Evolutionary conservation across 2,113 vertebrate genomes (phyloP), one percentile per base, ranked within the genome.

Genomic region (Amazona guildingii): DNA sequence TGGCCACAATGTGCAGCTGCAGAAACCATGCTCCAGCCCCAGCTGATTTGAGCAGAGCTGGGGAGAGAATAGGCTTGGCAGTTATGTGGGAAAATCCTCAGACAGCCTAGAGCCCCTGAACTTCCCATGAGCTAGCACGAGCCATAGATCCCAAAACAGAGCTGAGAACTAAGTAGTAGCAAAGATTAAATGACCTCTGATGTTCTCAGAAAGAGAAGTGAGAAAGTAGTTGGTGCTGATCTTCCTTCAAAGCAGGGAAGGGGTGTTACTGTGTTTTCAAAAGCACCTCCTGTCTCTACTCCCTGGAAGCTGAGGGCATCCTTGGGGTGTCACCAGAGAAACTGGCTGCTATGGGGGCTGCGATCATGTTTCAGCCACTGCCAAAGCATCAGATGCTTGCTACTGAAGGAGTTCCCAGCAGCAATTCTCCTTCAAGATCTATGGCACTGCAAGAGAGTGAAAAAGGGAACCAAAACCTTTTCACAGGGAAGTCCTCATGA

Each of bases 391-490:
- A 62, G 15, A 25, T 61, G 6, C 39, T 29, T 68, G 57, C 18
- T 64, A 76, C 21, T 1, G 9, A 78, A 94, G 72, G 24, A 70
- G 11, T 4, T 86, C 51, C 72, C 75, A 51, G 18, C 0, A 0
- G 31, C 41, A 92, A 55, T 84, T 83, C 66, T 90, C 31, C 52
- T 92, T 86, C 1, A 6, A 18, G 1, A 67, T 27, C 37, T 79
- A 29, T 33, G 35, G 44, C 24, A 51, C 55, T 74, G 49, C 28
- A 64, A 55, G 14, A 77, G 41, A 83, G 41, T 39, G 77, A 91
- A 92, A 94, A 84, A 76, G 46, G 61, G 95, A 97, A 95, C 77
- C n/a, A 94, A 96, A 96, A 73, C 86, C 3, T 87, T 90, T 89
- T 10, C 0, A 52, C 28, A 87, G 69, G 48, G 88, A 93, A 96